Base-by-base conservation (phyloP, 2,797 vertebrate genomes). In the Eleutherodactylus coqui region DNA sequence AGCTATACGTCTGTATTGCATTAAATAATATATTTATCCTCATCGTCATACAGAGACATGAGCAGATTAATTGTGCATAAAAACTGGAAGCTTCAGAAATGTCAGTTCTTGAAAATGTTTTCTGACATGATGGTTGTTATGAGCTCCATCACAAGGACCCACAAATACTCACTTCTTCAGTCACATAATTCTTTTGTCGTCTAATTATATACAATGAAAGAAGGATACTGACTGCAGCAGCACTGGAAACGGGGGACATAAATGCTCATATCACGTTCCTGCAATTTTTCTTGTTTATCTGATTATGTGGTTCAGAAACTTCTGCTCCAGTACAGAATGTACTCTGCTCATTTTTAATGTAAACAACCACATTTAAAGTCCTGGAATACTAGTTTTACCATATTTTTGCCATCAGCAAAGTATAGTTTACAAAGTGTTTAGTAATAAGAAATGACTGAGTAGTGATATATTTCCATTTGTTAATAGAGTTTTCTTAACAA, bases 221-320 rank as follows among this genome's bases (percentile, higher is more conserved):
- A 76, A 64, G 55, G 29, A 84, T 51, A 53, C 58, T 32, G 47
- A 47, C 38, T 78, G 38, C 29, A 84, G 41, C 27, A 51, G 29
- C 27, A 34, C 36, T 78, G 58, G 34, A 43, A 64, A 84, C 29
- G n/a, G 21, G 16, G 38, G 43, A 43, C 75, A 53, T 58, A 84
- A 85, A 21, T 85, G 49, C 67, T 85, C 36, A 72, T 73, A 72
- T 72, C 27, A 79, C 79, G 67, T 73, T 58, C 43, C 53, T 13
- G 27, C 45, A 32, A 32, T 62, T 75, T 75, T 45, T 62, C 38
- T 47, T 29, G 19, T 85, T 85, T 85, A 85, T 79, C 76, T 47
- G 51, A 85, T 73, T 79, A 79, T 70, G 51, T 60, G 17, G 51
- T 79, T 72, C 24, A 45, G 47, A 85, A 43, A 58, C 53, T 36